These are phyloP conservation scores for Lasiommata megera DNA, from an alignment of 2,888 invertebrate genomes.

Conservation along the genomic window DNA sequence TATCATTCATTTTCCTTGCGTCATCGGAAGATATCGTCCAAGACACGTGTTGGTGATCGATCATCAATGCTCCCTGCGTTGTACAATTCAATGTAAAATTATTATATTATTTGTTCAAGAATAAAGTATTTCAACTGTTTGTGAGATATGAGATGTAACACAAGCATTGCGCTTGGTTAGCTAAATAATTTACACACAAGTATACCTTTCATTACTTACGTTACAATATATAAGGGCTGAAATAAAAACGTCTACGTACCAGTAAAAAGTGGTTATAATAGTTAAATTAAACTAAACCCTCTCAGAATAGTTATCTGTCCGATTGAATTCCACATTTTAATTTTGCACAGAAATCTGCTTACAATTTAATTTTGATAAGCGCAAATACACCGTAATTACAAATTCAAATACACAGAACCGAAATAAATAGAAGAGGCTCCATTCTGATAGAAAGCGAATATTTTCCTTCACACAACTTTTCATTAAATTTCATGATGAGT, in stretches of 20 bases:
- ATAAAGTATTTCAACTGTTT: no score
- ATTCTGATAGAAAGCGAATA: no score
- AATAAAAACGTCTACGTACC: no score
- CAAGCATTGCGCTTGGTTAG: no score
- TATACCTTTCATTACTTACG: no score
- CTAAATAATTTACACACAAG: no score
- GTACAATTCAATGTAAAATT: slow-evolving; percentile 2
- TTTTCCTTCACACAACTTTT: no score
- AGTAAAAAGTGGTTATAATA: not conserved
- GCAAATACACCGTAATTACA: slow-evolving; percentile 57
- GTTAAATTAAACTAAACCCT: not conserved
- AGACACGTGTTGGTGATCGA: slow-evolving; percentile 65
- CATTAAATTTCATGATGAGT: no score
- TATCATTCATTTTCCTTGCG: slow-evolving; percentile 48
- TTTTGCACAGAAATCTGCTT: slow-evolving; percentile 60
- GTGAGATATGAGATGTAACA: no score
- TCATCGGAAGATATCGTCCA: slow-evolving; percentile 57
- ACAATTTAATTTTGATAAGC: slow-evolving; percentile 73
- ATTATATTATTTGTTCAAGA: not conserved
- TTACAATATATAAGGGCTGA: no score
- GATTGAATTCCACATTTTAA: slow-evolving; percentile 16
- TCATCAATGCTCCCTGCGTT: slow-evolving; percentile 44
- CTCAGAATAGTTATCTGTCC: slow-evolving; percentile 1
- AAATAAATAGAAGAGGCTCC: slow-evolving; percentile 35
- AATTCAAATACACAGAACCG: slow-evolving; percentile 42